Conservation (phyloP, 2,113 vertebrate genomes). For the Cavia porcellus region DNA sequence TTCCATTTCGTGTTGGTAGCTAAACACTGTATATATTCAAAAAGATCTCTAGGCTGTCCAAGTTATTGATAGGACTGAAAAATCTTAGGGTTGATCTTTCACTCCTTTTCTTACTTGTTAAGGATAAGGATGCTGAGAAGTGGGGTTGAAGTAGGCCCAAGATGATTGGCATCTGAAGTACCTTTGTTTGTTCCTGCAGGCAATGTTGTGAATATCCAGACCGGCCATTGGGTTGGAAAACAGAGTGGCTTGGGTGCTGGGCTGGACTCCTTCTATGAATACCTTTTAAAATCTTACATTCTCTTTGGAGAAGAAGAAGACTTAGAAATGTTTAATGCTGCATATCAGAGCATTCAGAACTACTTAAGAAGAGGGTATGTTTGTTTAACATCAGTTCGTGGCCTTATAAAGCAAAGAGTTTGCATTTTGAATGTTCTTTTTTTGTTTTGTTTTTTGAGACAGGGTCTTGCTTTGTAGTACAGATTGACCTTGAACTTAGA, state of each 20-base stretch:
- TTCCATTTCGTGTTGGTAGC: not conserved
- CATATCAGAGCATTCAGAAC: slow-evolving; percentile 96
- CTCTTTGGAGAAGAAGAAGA: slow-evolving; percentile 98
- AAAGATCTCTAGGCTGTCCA: not conserved
- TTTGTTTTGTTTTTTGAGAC: not conserved
- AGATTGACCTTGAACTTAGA: not conserved
- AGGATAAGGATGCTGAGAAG: not conserved
- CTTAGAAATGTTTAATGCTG: slow-evolving; percentile 95
- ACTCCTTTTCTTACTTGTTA: not conserved
- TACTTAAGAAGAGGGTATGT: slow-evolving; percentile 97
- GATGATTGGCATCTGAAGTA: not conserved
- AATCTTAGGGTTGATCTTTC: not conserved
- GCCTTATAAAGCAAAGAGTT: not conserved
- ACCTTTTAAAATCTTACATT: slow-evolving; percentile 98
- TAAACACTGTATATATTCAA: not conserved
- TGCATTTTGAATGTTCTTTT: not conserved
- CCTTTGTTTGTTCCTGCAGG: slow-evolving; percentile 87
- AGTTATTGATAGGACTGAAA: not conserved
- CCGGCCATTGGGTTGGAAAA: slow-evolving; percentile 97
- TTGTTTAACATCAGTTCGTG: rapidly evolving
- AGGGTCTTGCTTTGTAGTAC: not conserved
- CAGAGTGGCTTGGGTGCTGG: slow-evolving; percentile 99
- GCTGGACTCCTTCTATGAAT: slow-evolving; percentile 98
- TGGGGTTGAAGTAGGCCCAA: too few species aligned
- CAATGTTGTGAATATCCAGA: slow-evolving; percentile 99